These are phyloP conservation scores for Eupithecia tripunctaria DNA, from an alignment of 2,888 invertebrate species.

Conservation along the genomic window DNA sequence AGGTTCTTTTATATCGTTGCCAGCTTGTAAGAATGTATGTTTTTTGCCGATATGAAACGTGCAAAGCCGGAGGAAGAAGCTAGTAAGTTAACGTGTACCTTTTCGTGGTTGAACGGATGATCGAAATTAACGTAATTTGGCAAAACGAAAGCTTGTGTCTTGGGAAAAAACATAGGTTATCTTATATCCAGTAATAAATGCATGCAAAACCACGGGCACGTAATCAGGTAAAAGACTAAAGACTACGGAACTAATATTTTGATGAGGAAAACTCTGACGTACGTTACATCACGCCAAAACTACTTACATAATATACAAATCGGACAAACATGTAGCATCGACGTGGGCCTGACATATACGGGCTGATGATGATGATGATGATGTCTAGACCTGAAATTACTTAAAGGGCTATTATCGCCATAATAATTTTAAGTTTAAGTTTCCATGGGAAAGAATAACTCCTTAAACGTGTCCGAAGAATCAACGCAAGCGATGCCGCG, in stretches of 20 bases:
- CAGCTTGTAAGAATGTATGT: background rate
- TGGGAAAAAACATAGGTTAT: background rate
- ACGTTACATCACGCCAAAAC: background rate
- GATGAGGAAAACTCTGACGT: background rate
- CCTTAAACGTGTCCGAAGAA: background rate
- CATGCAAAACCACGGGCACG: background rate
- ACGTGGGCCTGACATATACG: background rate
- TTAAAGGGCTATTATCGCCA: background rate
- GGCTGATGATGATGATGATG: background rate
- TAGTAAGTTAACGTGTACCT: background rate
- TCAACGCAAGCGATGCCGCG: background rate
- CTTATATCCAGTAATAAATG: background rate
- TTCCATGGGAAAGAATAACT: background rate
- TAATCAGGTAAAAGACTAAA: background rate
- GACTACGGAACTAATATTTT: background rate
- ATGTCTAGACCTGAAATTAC: background rate
- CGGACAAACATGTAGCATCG: background rate
- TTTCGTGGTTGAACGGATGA: background rate
- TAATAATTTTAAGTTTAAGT: no score
- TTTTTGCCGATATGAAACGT: background rate
- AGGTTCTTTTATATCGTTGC: no score
- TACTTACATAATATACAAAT: background rate
- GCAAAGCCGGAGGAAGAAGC: background rate
- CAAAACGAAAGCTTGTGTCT: background rate
- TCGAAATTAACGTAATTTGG: background rate